A percentile compares a stretch with the other conserved stretches of the same genome.
These are phyloP conservation scores for Meda fulgida DNA, from an alignment of 2,797 vertebrate genomes.

Conservation along the genomic window DNA sequence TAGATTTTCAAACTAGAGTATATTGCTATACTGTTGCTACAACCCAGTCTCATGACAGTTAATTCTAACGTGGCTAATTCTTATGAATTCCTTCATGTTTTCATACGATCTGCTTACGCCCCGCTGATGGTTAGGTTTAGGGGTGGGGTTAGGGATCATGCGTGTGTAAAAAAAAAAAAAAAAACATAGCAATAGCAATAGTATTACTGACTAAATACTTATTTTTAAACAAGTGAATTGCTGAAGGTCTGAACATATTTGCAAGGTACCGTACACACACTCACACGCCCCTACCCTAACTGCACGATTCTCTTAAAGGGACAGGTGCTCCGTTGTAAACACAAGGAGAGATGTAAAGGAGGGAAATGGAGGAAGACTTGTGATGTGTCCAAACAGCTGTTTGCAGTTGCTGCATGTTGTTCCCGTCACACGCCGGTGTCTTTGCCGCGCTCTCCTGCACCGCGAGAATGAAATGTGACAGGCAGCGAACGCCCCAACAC, in stretches of 20 bases:
- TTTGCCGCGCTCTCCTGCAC: conserved; percentile 19
- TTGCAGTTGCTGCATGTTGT: conserved; percentile 69
- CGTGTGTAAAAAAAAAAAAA: too few species aligned
- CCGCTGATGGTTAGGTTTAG: background rate
- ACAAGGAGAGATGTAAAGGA: conserved; percentile 72
- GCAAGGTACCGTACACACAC: conserved; percentile 71
- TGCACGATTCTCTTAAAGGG: conserved; percentile 81
- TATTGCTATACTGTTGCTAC: background rate
- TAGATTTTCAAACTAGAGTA: background rate
- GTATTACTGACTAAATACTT: too few species aligned
- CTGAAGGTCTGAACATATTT: conserved; percentile 26
- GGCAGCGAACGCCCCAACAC: background rate
- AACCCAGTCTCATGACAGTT: background rate
- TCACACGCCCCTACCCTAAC: conserved; percentile 56
- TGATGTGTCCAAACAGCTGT: conserved; percentile 48
- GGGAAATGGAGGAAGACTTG: conserved; percentile 60
- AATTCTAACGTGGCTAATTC: background rate
- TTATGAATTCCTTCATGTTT: background rate
- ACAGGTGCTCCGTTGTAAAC: conserved; percentile 80
- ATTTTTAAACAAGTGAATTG: background rate
- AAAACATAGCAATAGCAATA: background rate
- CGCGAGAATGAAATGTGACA: background rate
- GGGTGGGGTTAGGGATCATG: background rate
- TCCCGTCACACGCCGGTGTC: conserved; percentile 8
- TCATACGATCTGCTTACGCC: background rate